Conservation (phyloP, 2,113 vertebrate genomes). For the Ariopsis seemanni region DNA sequence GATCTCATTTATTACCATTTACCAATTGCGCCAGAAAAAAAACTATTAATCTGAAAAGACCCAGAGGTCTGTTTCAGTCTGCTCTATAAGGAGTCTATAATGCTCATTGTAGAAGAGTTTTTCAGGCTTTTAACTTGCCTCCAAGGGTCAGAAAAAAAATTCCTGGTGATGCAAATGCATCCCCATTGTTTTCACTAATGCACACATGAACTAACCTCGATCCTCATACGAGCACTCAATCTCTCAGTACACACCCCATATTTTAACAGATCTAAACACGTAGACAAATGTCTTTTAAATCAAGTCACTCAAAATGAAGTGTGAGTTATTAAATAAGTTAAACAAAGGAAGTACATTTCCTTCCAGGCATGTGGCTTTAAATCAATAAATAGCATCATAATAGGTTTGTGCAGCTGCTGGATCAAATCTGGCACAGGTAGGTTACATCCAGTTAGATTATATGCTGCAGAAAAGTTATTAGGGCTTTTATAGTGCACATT, state of each 20-base stretch:
- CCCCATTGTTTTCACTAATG: slow-evolving; percentile 1
- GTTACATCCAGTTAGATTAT: no score
- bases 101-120: slow-evolving; percentile 62
- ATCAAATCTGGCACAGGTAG: not conserved
- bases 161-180: slow-evolving; percentile 50
- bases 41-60: slow-evolving; percentile 63
- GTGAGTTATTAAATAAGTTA: not conserved
- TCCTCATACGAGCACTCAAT: not conserved
- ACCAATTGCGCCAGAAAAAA: slow-evolving; percentile 61
- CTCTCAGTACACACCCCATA: not conserved
- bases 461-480: no score
- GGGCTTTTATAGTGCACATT: no score
- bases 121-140: slow-evolving; percentile 61
- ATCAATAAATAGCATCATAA: not conserved
- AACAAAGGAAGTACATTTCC: not conserved
- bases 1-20: slow-evolving; percentile 64
- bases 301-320: not conserved
- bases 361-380: not conserved
- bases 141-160: slow-evolving; percentile 59
- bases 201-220: not conserved
- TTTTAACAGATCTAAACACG: not conserved
- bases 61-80: slow-evolving; percentile 66
- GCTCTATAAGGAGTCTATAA: slow-evolving; percentile 53
- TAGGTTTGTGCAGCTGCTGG: not conserved
- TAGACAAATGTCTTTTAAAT: not conserved